Evolutionary conservation across 2,113 vertebrate genomes (phyloP).

Genomic region (Cacatua alba): DNA sequence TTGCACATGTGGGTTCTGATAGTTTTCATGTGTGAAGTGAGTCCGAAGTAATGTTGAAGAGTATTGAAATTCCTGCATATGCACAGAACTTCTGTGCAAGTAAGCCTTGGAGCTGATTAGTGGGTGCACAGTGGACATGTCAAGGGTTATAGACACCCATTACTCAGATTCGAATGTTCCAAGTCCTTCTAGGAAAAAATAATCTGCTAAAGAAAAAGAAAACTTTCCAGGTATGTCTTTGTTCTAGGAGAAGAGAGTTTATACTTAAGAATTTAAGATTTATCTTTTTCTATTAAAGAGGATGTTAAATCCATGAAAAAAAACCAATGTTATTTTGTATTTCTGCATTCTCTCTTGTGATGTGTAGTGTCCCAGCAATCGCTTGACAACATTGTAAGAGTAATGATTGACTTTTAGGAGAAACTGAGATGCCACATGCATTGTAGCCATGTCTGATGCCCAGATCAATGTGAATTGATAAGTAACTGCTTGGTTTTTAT

Average conservation of each 20-base stretch:
- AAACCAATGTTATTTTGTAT: not conserved
- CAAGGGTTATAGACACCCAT: not conserved
- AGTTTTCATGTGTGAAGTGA: not conserved
- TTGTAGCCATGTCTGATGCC: not conserved
- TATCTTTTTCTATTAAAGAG: not conserved
- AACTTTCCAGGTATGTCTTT: not conserved
- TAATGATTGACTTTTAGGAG: not conserved
- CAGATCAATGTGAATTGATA: not conserved
- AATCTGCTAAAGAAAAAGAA: not conserved
- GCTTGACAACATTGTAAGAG: not conserved
- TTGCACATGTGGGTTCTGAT: not conserved
- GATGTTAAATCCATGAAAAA: not conserved
- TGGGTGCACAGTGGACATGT: not conserved
- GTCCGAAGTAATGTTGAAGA: not conserved
- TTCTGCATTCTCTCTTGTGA: not conserved
- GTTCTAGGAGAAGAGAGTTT: not conserved
- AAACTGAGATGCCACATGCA: not conserved
- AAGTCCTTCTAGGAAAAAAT: not conserved
- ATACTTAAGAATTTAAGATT: not conserved
- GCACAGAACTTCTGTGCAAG: not conserved
- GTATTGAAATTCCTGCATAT: not conserved
- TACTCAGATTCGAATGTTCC: not conserved
- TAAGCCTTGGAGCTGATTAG: not conserved
- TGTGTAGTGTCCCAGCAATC: not conserved
- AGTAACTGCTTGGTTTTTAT: not conserved